phyloP scores from a whole-genome alignment of 1,140 invertebrate genomes.

The Mylabris phalerata region DNA sequence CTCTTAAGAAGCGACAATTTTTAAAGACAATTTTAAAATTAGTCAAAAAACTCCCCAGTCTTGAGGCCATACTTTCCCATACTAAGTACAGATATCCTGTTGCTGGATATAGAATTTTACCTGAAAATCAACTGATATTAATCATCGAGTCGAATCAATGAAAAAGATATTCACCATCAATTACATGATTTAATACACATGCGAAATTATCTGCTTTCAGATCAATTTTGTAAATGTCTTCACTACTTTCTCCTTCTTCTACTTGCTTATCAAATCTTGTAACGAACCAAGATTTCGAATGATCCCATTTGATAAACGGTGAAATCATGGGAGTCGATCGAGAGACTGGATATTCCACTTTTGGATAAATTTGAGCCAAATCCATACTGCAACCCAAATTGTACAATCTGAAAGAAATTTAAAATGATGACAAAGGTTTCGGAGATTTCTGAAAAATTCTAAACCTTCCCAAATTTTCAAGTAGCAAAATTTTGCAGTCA shows the following conservation, averaged over 20 bases:
- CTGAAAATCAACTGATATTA: too few relatives aligned
- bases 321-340: slow-evolving; percentile 53
- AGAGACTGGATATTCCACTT: slow-evolving; percentile 49
- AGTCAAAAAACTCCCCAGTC: slow-evolving; percentile 55
- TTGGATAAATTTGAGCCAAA: slow-evolving; percentile 42
- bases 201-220: slow-evolving; percentile 55
- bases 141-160: too few relatives aligned
- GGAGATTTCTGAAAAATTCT: too few relatives aligned
- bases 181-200: slow-evolving; percentile 74
- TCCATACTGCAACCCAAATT: too few relatives aligned
- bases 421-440: too few relatives aligned
- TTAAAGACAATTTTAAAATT: too few relatives aligned
- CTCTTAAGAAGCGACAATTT: slow-evolving; percentile 74
- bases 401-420: too few relatives aligned
- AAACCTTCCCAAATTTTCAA: too few relatives aligned
- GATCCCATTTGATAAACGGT: slow-evolving; percentile 56
- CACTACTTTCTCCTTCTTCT: too few relatives aligned
- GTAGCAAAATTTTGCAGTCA: too few relatives aligned
- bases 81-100: slow-evolving; percentile 81
- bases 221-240: slow-evolving; percentile 7
- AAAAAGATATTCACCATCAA: slow-evolving; percentile 54
- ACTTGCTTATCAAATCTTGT: too few relatives aligned
- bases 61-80: slow-evolving; percentile 78
- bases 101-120: slow-evolving; percentile 77
- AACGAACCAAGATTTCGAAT: slow-evolving; percentile 43